Base-by-base conservation (phyloP, 2,888 invertebrate species). In the Elysia crispata region DNA sequence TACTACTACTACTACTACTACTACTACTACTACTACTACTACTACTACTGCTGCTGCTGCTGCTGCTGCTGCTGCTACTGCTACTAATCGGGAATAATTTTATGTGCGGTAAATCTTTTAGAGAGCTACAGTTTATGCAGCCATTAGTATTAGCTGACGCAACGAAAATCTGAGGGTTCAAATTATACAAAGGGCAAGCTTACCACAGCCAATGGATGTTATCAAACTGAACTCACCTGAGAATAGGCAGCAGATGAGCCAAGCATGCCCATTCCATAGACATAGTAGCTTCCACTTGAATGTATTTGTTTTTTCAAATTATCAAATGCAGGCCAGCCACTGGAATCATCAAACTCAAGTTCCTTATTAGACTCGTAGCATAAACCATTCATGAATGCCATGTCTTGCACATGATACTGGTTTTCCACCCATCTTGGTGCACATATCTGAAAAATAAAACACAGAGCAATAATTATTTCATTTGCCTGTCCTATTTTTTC, bases 341-440 rank as follows among this genome's bases (percentile, higher is more conserved):
- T 84, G 15, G 82, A 83, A 41, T 86, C 85, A 20, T 85, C 82
- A 75, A 81, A 81, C 1, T 80, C 62, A 33, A 89, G 80, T 8
- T 85, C 84, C 11, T 82, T 79, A 23, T 82, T 82, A 11, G 87
- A 79, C 30, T 87, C 85, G 80, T 88, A 90, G 73, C 89, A 90
- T 57, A 88, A 80, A 8, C 89, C 89, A 80, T 89, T 88, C 87
- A 87, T 87, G 70, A 89, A 86, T 80, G 83, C 31, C 83, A 84
- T 62, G 23, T 81, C 79, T 30, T 87, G 86, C 60, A 84, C 79
- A 69, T 84, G 79, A 83, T 82, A 84, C 74, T 85, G 83, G 1
- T 84, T 81, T 60, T 89, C 86, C 49, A 81, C 86, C 89, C 89
- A 90, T 64, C 88, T 82, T 57, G 87, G 89, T 1, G 89, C 88